Evolutionary conservation across 2,888 invertebrate genomes (phyloP).

Genomic region (Nasonia oneida): DNA sequence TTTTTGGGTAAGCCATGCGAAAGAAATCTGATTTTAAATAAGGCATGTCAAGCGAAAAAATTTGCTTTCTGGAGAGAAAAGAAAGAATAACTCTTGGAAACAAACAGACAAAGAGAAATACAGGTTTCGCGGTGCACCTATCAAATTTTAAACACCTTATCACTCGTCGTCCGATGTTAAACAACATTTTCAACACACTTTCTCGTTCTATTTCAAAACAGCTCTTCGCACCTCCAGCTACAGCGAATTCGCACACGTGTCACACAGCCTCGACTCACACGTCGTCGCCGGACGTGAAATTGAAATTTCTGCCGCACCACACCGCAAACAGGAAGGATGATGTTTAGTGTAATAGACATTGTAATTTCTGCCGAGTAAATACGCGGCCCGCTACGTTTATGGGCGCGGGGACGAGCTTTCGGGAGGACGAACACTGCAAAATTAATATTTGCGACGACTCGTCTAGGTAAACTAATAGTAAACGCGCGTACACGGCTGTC

Average conservation of each 20-base stretch:
- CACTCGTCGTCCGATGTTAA: too few relatives aligned
- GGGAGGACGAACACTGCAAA: background rate
- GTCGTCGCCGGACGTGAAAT: constrained; percentile 23
- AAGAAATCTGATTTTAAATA: too few relatives aligned
- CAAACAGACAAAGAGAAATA: background rate
- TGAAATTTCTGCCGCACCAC: constrained; percentile 40
- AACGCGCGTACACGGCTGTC: background rate
- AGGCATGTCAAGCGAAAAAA: background rate
- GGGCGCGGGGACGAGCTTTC: background rate
- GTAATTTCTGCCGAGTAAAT: constrained; percentile 54
- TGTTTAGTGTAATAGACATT: constrained; percentile 55
- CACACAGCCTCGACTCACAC: background rate
- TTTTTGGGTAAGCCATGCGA: too few relatives aligned
- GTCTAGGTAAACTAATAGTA: background rate
- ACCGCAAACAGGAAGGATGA: constrained; percentile 36
- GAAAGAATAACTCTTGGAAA: background rate
- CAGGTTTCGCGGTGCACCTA: background rate
- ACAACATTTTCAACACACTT: background rate
- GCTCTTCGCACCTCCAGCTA: background rate
- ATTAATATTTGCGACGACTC: constrained; percentile 9
- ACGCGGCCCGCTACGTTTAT: background rate
- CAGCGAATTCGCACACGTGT: background rate
- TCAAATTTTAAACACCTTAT: too few relatives aligned
- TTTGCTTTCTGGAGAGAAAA: background rate
- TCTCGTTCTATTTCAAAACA: background rate